Percentiles rank a stretch among this genome's conserved stretches.
Evolutionary conservation across 2,797 vertebrate genomes (phyloP).

Genomic region (Loris lydekkerianus): DNA sequence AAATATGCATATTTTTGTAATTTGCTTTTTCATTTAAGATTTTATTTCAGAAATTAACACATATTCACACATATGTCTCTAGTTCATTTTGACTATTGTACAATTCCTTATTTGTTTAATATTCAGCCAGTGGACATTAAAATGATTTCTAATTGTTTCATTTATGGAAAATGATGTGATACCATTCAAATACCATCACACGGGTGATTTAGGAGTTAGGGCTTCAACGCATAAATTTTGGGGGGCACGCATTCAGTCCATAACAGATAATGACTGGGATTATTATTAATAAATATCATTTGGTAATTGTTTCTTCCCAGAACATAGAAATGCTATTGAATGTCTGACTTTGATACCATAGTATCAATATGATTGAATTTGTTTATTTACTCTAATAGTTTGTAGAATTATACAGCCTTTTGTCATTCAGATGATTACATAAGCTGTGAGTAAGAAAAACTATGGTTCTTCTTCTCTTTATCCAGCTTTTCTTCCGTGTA

Average conservation of each 20-base stretch:
- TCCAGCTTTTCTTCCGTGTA: neutral
- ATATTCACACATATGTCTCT: neutral
- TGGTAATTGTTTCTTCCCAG: neutral
- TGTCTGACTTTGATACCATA: neutral
- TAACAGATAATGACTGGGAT: neutral
- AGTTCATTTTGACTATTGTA: neutral
- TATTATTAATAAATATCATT: neutral
- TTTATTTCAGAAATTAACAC: conserved; percentile 43
- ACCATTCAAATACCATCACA: neutral
- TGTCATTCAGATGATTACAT: neutral
- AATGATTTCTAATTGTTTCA: neutral
- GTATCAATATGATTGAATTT: neutral
- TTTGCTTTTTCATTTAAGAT: conserved; percentile 28
- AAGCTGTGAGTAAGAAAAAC: neutral
- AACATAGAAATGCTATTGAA: neutral
- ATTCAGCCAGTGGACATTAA: neutral
- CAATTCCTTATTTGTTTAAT: neutral
- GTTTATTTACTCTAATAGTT: neutral
- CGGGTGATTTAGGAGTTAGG: neutral
- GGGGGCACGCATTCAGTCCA: neutral
- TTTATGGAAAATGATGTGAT: neutral
- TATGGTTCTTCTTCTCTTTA: neutral
- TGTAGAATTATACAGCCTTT: neutral
- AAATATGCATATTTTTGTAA: neutral
- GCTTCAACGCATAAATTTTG: neutral